Base-by-base conservation (phyloP, 1,140 invertebrate genomes). In the Dolichoris vasculosae region DNA sequence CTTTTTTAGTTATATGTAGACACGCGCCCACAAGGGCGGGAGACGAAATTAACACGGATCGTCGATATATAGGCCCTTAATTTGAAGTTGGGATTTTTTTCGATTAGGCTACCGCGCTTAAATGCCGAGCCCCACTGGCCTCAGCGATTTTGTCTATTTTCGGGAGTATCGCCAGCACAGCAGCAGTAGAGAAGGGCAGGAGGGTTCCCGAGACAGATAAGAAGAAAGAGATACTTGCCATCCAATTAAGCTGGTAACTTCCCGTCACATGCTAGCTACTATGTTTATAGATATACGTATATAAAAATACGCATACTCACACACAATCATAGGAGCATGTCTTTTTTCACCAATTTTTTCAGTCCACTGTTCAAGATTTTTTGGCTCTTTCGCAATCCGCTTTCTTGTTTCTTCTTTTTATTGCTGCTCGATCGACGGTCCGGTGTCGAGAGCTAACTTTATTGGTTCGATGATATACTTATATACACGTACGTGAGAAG, bases 81-180 rank as follows among this genome's bases (percentile, higher is more conserved):
- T 77, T 78, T 84, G 71, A 2, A 69, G 59, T 48, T 32, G 48
- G 82, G 59, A 84, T 84, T 84, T 83, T n/a, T 76, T 84, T 84
- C 75, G 73, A 84, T 84, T 78, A 77, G 59, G 69, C 73, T 83
- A 46, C 82, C 46, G 55, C 67, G 55, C 20, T 77, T 64, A 78
- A 69, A 59, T 78, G 43, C 40, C 11, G 23, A 23, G 8, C 1
- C 15, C 40, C 80, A 30, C 69, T 15, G 20, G n/a, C 13, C 43
- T 2, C 0, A 35, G 6, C 48, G 20, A 78, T 78, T 78, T 77
- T n/a, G 46, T 20, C 59, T 81, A 71, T 71, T 69, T 71, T 81
- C 64, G 59, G 2, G 35, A 35, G 0, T 26, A 43, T 32, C 46
- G 17, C 20, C n/a, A 11, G 11, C 23, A 76, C 46, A 82, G 51